phyloP scores from a whole-genome alignment of 2,797 vertebrate species.

The Ceyx erithaca region DNA sequence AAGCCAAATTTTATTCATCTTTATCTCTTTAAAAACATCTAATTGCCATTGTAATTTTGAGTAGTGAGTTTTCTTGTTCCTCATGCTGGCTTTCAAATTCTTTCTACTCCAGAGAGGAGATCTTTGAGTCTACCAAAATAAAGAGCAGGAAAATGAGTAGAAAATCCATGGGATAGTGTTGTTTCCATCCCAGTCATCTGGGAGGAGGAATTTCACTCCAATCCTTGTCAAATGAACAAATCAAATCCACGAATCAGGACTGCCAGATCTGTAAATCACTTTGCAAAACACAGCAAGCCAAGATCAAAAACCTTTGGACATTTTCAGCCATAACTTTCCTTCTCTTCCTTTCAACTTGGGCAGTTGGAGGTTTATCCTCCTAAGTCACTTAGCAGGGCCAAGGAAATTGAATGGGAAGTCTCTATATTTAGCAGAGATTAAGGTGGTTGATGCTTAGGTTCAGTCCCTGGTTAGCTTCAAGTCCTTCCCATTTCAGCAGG shows the following conservation, averaged over 20 bases:
- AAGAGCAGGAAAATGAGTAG: background rate
- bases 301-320: background rate
- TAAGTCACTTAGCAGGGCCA: background rate
- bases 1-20: background rate
- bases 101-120: background rate
- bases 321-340: constrained; percentile 3
- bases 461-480: background rate
- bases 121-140: background rate
- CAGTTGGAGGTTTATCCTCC: background rate
- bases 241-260: background rate
- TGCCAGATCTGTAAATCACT: background rate
- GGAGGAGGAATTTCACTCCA: background rate
- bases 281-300: background rate
- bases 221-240: background rate
- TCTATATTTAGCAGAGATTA: background rate
- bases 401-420: constrained; percentile 7
- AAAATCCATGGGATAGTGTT: background rate
- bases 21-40: background rate
- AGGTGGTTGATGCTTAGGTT: background rate
- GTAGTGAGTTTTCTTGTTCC: background rate
- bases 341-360: background rate
- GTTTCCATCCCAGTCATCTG: background rate
- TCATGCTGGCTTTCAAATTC: background rate
- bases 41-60: background rate
- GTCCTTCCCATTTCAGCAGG: background rate